These are phyloP conservation scores for Cephus pulcher DNA, from an alignment of 2,888 invertebrate genomes.

Conservation along the genomic window DNA sequence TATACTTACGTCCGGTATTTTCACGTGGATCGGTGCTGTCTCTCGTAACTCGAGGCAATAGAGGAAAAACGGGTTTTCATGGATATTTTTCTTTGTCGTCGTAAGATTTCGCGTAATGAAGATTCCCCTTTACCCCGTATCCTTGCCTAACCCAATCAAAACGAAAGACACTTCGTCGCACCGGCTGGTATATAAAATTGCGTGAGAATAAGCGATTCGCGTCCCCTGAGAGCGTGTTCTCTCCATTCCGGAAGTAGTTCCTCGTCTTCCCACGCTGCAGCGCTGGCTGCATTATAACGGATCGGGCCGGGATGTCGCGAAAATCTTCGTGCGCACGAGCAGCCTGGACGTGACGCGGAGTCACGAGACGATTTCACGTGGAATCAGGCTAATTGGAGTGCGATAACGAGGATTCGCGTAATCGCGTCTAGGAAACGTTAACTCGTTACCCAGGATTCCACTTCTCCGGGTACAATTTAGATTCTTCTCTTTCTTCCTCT, in stretches of 20 bases:
- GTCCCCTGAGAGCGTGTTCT: background rate
- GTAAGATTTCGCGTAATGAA: background rate
- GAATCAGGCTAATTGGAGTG: background rate
- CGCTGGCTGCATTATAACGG: slow-evolving; percentile 26
- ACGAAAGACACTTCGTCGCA: background rate
- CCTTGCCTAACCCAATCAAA: background rate
- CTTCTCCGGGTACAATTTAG: background rate
- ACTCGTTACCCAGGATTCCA: background rate
- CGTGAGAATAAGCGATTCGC: slow-evolving; percentile 15
- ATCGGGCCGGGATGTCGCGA: slow-evolving; percentile 2
- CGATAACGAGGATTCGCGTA: background rate
- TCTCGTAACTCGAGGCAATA: background rate
- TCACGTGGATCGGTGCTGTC: too few species aligned
- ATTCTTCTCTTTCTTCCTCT: background rate
- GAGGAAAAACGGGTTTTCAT: background rate
- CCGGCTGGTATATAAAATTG: background rate
- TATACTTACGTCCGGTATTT: too few species aligned
- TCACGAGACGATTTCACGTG: background rate
- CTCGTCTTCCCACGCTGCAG: slow-evolving; percentile 28
- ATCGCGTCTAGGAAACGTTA: background rate
- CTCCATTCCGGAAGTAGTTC: slow-evolving; percentile 28
- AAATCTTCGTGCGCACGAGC: background rate
- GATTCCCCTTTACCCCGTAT: background rate
- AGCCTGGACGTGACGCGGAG: background rate
- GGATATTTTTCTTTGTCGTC: background rate